A percentile compares a stretch with the other conserved stretches of the same genome.
Evolutionary conservation across 2,113 vertebrate genomes (phyloP).

Genomic region (Ictidomys tridecemlineatus): DNA sequence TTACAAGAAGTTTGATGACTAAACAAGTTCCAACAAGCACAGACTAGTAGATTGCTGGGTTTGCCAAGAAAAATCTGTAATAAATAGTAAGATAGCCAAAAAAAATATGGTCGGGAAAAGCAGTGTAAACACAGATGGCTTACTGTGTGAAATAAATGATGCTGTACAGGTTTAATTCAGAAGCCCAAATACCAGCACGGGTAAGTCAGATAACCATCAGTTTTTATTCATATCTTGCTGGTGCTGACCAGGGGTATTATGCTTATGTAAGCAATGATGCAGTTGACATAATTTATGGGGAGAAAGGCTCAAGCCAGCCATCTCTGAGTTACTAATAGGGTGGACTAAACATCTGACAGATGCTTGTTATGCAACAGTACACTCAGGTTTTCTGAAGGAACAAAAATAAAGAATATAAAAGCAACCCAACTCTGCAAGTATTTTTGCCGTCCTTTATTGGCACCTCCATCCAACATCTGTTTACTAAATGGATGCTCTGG

Average conservation of each 20-base stretch:
- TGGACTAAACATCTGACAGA: neutral
- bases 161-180: neutral
- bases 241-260: neutral
- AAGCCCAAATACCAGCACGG: neutral
- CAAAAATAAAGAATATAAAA: conserved; percentile 26
- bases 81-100: conserved; percentile 39
- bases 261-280: neutral
- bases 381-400: neutral
- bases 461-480: neutral
- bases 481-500: neutral
- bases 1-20: neutral
- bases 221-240: neutral
- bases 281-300: neutral
- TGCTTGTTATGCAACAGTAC: neutral
- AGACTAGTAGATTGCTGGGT: neutral
- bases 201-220: neutral
- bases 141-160: neutral
- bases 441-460: neutral
- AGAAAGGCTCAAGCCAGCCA: neutral
- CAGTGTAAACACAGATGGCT: conserved; percentile 50
- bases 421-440: neutral
- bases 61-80: conserved; percentile 49
- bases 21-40: neutral
- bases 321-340: neutral
- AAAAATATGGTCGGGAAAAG: conserved; percentile 46